These are phyloP conservation scores for Oligia latruncula DNA, from an alignment of 2,888 invertebrate species.

Conservation along the genomic window DNA sequence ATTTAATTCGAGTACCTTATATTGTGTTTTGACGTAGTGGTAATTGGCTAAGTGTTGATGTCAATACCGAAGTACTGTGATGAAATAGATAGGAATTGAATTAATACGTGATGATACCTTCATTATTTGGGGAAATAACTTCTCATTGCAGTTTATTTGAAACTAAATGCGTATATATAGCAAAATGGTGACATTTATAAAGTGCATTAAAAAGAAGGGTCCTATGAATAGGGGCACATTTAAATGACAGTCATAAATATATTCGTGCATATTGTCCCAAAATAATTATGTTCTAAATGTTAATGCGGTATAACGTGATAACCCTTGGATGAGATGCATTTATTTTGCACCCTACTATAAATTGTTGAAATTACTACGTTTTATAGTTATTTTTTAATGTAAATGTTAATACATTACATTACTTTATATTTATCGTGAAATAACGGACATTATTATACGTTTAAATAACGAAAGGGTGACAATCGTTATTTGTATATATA, in stretches of 20 bases:
- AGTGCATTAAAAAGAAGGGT: not conserved
- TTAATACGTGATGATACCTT: not conserved
- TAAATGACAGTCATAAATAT: not conserved
- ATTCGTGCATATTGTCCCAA: not conserved
- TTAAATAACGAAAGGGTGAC: too few species aligned
- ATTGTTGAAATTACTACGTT: too few species aligned
- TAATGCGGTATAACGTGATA: too few species aligned
- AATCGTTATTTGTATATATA: too few species aligned
- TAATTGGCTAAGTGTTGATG: conserved; percentile 35
- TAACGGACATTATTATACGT: too few species aligned
- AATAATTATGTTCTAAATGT: not conserved
- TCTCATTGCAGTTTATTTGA: not conserved
- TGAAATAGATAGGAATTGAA: not conserved
- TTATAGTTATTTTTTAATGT: too few species aligned
- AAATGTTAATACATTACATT: too few species aligned
- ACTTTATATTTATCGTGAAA: too few species aligned
- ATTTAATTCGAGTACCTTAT: conserved; percentile 62
- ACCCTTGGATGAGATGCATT: too few species aligned
- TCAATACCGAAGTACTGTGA: conserved; percentile 1
- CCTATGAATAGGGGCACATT: not conserved
- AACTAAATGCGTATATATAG: not conserved
- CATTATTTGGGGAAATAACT: not conserved
- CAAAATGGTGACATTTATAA: not conserved
- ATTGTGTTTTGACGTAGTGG: conserved; percentile 34
- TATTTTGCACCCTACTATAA: too few species aligned